phyloP scores from a whole-genome alignment of 1,140 invertebrate species.

The Ruditapes philippinarum region DNA sequence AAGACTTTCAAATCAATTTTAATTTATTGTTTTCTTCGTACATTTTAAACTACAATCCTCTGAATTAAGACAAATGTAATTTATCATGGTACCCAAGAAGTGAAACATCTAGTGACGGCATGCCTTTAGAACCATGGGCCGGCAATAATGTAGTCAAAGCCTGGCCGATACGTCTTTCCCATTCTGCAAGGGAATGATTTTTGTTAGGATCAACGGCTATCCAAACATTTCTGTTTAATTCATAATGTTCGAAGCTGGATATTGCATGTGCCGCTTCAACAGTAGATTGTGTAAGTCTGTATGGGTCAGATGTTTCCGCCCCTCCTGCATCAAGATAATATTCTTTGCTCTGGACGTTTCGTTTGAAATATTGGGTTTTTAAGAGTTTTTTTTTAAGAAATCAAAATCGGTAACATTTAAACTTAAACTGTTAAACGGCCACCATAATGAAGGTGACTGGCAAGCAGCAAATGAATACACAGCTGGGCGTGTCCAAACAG shows the following conservation, averaged over 20 bases:
- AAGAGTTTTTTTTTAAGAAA: conserved; percentile 40
- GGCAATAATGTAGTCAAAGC: not conserved
- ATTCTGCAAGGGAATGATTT: not conserved
- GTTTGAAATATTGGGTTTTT: not conserved
- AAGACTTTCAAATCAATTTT: too few species aligned
- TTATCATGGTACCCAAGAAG: too few species aligned
- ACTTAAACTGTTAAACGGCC: conserved; percentile 30
- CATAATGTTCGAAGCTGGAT: not conserved
- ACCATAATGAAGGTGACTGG: conserved; percentile 54
- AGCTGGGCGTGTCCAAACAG: conserved; percentile 6
- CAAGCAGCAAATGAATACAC: conserved; percentile 46
- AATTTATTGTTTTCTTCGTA: too few species aligned
- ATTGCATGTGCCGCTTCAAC: conserved; percentile 18
- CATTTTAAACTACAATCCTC: too few species aligned
- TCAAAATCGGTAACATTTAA: not conserved
- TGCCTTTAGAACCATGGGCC: not conserved
- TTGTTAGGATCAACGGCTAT: conserved; percentile 19
- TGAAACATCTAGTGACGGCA: not conserved
- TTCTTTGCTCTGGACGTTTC: not conserved
- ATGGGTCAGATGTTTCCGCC: not conserved
- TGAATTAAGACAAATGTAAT: too few species aligned
- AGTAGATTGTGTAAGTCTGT: conserved; percentile 36
- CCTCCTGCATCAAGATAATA: conserved; percentile 46
- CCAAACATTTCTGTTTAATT: conserved; percentile 41
- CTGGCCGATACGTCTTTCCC: not conserved